Percentiles rank a stretch among this genome's conserved stretches.
Evolutionary conservation across 2,113 vertebrate genomes (phyloP).

Genomic region (Chlorocebus sabaeus): DNA sequence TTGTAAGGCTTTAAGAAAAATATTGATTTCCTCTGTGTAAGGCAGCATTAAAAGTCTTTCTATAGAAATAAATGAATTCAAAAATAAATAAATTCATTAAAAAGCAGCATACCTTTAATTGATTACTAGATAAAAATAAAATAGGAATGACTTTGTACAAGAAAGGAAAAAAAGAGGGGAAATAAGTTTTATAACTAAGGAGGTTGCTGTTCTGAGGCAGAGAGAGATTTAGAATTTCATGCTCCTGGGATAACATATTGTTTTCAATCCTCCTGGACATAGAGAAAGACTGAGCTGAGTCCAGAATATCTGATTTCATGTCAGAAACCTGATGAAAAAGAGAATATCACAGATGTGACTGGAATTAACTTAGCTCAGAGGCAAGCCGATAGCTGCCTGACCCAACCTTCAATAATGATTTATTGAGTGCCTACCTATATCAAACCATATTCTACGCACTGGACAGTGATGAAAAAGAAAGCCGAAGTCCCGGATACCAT

Average conservation of each 20-base stretch:
- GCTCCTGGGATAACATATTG: neutral
- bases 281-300: neutral
- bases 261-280: neutral
- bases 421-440: neutral
- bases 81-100: neutral
- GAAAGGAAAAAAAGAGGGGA: neutral
- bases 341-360: neutral
- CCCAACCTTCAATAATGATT: neutral
- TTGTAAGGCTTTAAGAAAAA: neutral
- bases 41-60: neutral
- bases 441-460: neutral
- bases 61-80: neutral
- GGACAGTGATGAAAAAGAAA: neutral
- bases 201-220: neutral
- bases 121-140: neutral
- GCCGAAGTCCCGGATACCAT: neutral
- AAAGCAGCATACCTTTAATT: neutral
- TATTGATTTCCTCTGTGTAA: neutral
- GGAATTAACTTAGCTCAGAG: neutral
- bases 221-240: neutral
- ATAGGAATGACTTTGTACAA: neutral
- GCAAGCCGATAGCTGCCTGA: neutral
- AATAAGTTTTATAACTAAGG: neutral
- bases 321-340: neutral
- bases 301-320: neutral